Percentiles rank a stretch among this genome's conserved stretches.
Evolutionary conservation across 2,113 vertebrate species (phyloP).

Genomic region (Rhombomys opimus): DNA sequence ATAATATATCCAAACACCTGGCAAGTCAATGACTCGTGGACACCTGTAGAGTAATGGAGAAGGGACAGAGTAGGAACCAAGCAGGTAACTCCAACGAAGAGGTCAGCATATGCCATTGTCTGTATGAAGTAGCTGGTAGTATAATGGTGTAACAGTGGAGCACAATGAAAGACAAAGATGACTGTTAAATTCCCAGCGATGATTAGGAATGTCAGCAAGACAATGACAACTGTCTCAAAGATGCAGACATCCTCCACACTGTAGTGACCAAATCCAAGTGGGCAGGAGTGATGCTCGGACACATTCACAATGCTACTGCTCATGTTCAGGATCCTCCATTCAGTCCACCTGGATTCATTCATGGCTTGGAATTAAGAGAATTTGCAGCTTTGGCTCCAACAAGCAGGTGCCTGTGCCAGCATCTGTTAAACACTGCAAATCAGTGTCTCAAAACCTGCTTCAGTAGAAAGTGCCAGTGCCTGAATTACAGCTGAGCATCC

Average conservation of each 20-base stretch:
- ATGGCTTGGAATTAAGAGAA: constrained; percentile 89
- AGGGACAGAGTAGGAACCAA: constrained; percentile 97
- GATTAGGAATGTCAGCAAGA: constrained; percentile 97
- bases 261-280: constrained; percentile 95
- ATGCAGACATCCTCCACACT: constrained; percentile 93
- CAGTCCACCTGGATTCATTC: constrained; percentile 92
- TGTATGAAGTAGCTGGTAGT: constrained; percentile 99
- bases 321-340: constrained; percentile 88
- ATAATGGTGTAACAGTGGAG: constrained; percentile 97
- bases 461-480: constrained; percentile 81
- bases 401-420: constrained; percentile 77
- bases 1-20: constrained; percentile 98
- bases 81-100: constrained; percentile 98
- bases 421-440: constrained; percentile 82
- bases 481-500: constrained; percentile 82
- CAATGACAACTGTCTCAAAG: constrained; percentile 95
- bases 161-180: constrained; percentile 98
- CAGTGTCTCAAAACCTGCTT: constrained; percentile 80
- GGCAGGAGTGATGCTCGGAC: constrained; percentile 94
- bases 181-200: constrained; percentile 97
- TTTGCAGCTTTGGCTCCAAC: constrained; percentile 75
- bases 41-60: constrained; percentile 95
- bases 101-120: constrained; percentile 99
- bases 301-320: constrained; percentile 89
- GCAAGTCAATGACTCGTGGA: constrained; percentile 96